Evolutionary conservation across 2,113 vertebrate genomes (phyloP), one percentile per base, ranked within the genome.

Genomic region (Phalacrocorax pelagicus): DNA sequence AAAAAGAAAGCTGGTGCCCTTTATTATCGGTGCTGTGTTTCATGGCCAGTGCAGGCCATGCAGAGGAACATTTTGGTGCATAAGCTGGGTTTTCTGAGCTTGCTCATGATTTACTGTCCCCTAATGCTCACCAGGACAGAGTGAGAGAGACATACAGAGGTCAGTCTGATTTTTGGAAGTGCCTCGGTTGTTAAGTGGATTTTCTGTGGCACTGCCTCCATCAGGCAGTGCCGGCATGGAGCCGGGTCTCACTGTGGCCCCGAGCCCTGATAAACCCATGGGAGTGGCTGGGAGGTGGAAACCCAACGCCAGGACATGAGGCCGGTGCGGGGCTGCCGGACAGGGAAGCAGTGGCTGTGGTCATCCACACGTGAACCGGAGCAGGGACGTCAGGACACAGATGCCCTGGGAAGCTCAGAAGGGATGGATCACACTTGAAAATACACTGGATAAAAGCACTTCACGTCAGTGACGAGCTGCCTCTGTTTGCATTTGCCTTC

Each of bases 111-210:
- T 81, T 85, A 12, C 36, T 2, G 11, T 79, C 5, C 3, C 22
- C 0, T 2, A 23, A 3, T 46, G 70, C 74, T 74, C 49, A 4
- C 16, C 9, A 2, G 77, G 75, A 30, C 5, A 9, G 58, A 0
- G 2, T 12, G 1, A 74, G 49, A 57, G 23, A 58, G 38, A 36
- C 0, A 0, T 1, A 0, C 19, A 8, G n/a, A 34, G 10, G 10
- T 42, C 81, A 79, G 69, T 8, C 42, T 32, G 78, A 5, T 30
- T 29, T 51, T 51, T 44, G 61, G 62, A 69, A 70, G 44, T 80
- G 74, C n/a, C n/a, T 51, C 2, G 15, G 21, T 42, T 73, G 36
- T 61, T 59, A 38, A 57, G 32, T 5, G 49, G 9, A 2, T 74
- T 79, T 44, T 5, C 49, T 8, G 47, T 0, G 5, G 65, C 4